A percentile compares a stretch with the other conserved stretches of the same genome.
phyloP scores from a whole-genome alignment of 2,797 vertebrate species.

The Tachyglossus aculeatus region DNA sequence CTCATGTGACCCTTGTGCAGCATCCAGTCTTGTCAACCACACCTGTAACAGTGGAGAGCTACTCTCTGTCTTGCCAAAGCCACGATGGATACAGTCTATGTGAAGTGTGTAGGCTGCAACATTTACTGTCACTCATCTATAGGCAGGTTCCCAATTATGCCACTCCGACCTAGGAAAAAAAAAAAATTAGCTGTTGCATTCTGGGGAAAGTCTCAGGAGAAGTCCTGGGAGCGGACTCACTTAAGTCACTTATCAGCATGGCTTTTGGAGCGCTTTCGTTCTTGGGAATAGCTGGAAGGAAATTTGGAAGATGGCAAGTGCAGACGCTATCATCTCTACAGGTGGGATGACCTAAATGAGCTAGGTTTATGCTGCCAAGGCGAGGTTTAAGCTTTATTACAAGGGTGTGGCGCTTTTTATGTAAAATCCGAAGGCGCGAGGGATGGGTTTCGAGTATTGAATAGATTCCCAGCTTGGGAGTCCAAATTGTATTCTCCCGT shows the following conservation, averaged over 20 bases:
- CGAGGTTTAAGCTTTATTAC: neutral
- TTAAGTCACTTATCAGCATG: conserved; percentile 40
- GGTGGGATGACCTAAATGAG: conserved; percentile 43
- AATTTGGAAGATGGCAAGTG: conserved; percentile 41
- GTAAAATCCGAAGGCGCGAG: conserved; percentile 6
- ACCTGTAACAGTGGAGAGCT: too few species aligned
- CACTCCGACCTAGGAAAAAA: conserved; percentile 53
- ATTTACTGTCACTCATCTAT: neutral
- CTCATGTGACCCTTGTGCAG: too few species aligned
- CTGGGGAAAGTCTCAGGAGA: conserved; percentile 30
- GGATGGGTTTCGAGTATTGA: neutral
- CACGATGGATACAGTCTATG: neutral
- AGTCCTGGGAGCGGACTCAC: conserved; percentile 22
- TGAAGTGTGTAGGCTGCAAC: conserved; percentile 21
- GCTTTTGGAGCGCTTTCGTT: conserved; percentile 40
- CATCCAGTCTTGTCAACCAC: too few species aligned
- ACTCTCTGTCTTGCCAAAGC: too few species aligned
- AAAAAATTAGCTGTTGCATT: conserved; percentile 25
- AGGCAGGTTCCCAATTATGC: conserved; percentile 27
- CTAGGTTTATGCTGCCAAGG: conserved; percentile 28
- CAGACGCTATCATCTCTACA: conserved; percentile 31
- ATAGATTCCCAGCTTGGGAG: neutral
- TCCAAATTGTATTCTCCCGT: neutral
- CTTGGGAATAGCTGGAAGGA: conserved; percentile 50
- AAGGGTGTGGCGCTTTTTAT: conserved; percentile 2